These are phyloP conservation scores for Linnaemya vulpina DNA, from an alignment of 2,888 invertebrate species.

Conservation along the genomic window DNA sequence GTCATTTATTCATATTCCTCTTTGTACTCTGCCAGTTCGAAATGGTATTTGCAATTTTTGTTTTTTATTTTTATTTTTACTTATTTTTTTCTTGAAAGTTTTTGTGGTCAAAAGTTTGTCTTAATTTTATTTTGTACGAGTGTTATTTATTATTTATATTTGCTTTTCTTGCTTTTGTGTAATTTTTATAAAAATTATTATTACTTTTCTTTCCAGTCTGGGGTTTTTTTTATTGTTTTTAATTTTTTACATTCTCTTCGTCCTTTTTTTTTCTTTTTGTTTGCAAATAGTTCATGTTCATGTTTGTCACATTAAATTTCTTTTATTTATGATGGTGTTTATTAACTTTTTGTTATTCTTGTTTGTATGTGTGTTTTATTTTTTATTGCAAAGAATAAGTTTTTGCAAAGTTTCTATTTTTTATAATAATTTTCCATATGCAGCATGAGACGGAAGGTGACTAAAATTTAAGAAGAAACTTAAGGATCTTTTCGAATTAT, in stretches of 20 bases:
- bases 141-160: constrained; percentile 37
- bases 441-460: background rate
- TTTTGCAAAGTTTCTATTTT: background rate
- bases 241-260: background rate
- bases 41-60: background rate
- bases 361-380: background rate
- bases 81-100: constrained; percentile 1
- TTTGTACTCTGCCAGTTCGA: background rate
- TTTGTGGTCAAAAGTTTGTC: constrained; percentile 39
- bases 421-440: background rate
- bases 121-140: constrained; percentile 13
- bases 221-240: constrained; percentile 26
- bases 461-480: background rate
- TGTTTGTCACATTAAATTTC: constrained; percentile 22
- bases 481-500: no score
- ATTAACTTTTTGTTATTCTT: constrained; percentile 12
- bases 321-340: constrained; percentile 31
- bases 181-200: constrained; percentile 33
- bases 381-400: background rate
- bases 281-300: constrained; percentile 1
- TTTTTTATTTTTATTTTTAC: no score
- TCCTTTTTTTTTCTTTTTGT: background rate
- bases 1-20: no score
- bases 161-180: constrained; percentile 13
- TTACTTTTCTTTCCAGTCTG: background rate